Percentiles rank a stretch among this genome's conserved stretches.
Evolutionary conservation across 2,797 vertebrate genomes (phyloP).

Genomic region (Cichlasoma orientale): DNA sequence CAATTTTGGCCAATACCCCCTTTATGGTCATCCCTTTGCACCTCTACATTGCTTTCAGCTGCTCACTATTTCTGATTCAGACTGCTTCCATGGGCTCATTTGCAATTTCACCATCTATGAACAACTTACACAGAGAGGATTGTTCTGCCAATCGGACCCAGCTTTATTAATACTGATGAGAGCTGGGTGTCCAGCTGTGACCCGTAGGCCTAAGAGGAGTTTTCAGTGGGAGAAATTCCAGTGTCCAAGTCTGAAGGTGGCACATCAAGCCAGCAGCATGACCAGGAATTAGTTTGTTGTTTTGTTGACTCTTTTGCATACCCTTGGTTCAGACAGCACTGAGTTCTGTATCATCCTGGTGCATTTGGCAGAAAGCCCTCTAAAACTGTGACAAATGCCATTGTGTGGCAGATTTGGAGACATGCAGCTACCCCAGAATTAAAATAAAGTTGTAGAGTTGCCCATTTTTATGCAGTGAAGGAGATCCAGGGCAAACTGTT

Average conservation of each 20-base stretch:
- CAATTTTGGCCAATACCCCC: neutral
- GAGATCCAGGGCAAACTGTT: neutral
- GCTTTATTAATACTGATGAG: neutral
- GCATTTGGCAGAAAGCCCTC: neutral
- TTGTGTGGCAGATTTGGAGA: neutral
- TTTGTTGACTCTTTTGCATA: neutral
- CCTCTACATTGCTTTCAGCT: neutral
- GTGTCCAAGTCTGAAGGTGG: too few species aligned
- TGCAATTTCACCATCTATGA: neutral
- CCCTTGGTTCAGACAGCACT: neutral
- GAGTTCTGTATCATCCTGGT: neutral
- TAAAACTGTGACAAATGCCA: neutral
- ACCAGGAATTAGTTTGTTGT: neutral
- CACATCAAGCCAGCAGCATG: rapidly evolving
- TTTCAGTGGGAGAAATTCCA: too few species aligned
- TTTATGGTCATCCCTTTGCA: too few species aligned
- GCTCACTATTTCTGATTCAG: neutral
- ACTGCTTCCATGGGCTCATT: neutral
- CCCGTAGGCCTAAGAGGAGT: neutral
- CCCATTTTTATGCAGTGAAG: neutral
- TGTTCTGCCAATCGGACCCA: neutral
- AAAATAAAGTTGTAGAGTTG: neutral
- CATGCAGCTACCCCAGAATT: neutral
- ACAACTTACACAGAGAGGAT: neutral
- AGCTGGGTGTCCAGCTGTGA: neutral